Conservation (phyloP, 2,888 invertebrate genomes). For the Homarus gammarus region DNA sequence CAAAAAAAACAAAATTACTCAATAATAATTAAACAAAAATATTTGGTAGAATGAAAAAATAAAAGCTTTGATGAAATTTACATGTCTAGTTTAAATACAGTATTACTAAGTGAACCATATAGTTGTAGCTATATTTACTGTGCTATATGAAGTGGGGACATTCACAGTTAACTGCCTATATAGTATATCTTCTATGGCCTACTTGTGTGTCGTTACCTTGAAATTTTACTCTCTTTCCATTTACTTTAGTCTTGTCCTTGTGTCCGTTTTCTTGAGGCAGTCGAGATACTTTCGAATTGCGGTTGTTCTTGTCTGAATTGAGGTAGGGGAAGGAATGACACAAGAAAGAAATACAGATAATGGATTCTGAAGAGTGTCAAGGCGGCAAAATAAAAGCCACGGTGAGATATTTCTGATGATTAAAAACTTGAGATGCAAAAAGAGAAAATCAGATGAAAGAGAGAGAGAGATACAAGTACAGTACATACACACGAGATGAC, state of each 20-base stretch:
- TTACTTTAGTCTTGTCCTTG: conserved; percentile 57
- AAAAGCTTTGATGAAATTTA: neutral
- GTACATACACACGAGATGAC: too few relatives aligned
- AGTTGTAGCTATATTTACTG: neutral
- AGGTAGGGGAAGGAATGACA: conserved; percentile 14
- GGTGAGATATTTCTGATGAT: too few relatives aligned
- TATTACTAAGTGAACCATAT: neutral
- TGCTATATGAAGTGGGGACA: conserved; percentile 14
- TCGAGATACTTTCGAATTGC: conserved; percentile 43
- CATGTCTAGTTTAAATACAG: neutral
- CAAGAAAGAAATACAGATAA: neutral
- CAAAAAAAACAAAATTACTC: too few relatives aligned
- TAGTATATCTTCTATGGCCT: conserved; percentile 4
- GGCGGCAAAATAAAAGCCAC: too few relatives aligned
- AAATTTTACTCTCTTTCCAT: conserved; percentile 67
- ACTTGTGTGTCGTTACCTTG: conserved; percentile 53
- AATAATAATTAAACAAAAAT: neutral
- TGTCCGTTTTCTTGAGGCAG: conserved; percentile 62
- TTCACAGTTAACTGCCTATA: conserved; percentile 5
- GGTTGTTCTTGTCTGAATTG: conserved; percentile 58
- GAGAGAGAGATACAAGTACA: too few relatives aligned
- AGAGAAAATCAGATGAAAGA: too few relatives aligned
- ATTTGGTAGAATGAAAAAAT: neutral
- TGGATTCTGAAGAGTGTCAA: too few relatives aligned
- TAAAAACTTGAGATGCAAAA: too few relatives aligned